Percentiles rank a stretch among this genome's conserved stretches.
Conservation (phyloP, 2,113 vertebrate genomes). For the Chamaetylas fuelleborni region DNA sequence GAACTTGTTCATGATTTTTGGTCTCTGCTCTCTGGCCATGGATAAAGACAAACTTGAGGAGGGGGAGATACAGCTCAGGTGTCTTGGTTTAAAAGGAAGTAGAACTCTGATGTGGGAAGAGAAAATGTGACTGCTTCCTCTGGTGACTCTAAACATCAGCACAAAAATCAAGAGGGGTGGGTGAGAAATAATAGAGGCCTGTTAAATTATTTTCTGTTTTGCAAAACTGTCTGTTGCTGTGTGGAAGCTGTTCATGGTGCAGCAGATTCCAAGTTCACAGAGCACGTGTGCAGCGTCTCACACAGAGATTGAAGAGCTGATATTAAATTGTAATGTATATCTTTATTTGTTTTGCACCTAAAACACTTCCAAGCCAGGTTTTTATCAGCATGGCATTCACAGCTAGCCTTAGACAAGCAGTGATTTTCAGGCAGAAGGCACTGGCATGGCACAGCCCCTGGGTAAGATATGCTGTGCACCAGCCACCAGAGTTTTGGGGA, state of each 20-base stretch:
- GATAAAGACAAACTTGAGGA: background rate
- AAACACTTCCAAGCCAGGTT: background rate
- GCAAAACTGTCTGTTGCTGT: background rate
- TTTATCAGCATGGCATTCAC: background rate
- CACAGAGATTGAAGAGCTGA: background rate
- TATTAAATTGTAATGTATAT: background rate
- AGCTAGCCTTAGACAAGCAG: background rate
- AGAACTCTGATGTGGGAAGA: background rate
- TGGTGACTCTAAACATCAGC: background rate
- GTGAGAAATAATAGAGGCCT: background rate
- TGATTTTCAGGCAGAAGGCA: background rate
- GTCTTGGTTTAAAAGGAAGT: background rate
- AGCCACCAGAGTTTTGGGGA: background rate
- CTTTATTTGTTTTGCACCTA: background rate
- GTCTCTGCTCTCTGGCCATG: background rate
- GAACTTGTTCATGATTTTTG: background rate
- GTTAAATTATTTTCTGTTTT: background rate
- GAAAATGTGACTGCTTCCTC: background rate
- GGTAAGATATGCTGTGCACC: background rate
- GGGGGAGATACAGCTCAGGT: rapidly evolving
- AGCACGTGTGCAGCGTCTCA: background rate
- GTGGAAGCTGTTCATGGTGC: background rate
- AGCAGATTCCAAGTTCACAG: background rate
- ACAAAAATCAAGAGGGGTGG: background rate
- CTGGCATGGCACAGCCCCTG: background rate